Base-by-base conservation (phyloP, 1,140 invertebrate species). In the Papilio aristodemus region DNA sequence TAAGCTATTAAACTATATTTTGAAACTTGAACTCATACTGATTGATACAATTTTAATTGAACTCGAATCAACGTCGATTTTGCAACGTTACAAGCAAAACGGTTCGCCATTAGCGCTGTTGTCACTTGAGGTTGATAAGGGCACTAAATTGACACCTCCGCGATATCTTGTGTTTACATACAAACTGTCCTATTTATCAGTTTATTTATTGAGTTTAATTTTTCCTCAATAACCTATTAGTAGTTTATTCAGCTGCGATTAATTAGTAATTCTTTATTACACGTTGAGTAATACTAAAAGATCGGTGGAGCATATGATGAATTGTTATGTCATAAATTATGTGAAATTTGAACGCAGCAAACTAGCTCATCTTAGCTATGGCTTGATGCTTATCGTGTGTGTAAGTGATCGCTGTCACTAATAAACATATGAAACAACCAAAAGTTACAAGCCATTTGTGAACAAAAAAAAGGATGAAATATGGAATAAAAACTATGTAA, bases 1-100 rank as follows among this genome's bases (percentile, higher is more conserved):
- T 38, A 62, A 37, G 59, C 36, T 62, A 37, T 54, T 54, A 22
- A 54, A 54, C 9, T 37, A 38, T 19, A 38, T 62, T 62, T 62
- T 62, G 59, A 14, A 19, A 54, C 46, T 54, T 54, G 46, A 17
- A 54, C 46, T 54, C 46, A 5, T 50, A 50, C 43, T 3, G 27
- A 22, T 54, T 54, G 46, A 54, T 54, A 54, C 19, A 22, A 25
- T 54, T 54, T 54, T 54, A 54, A 25, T 54, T 54, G 19, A 22
- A 22, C 19, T 54, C 19, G 22, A 54, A 22, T 54, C 46, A 25
- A 54, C 17, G 46, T 54, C 46, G 11, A 14, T 54, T 54, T 54
- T 54, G 46, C 46, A 54, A 43, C 41, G 4, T 7, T 17, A 54
- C 19, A 22, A 54, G 46, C 46, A 54, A 54, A 54, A 54, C 17